Conservation (phyloP, 2,797 vertebrate species). For the Neosalanx taihuensis region DNA sequence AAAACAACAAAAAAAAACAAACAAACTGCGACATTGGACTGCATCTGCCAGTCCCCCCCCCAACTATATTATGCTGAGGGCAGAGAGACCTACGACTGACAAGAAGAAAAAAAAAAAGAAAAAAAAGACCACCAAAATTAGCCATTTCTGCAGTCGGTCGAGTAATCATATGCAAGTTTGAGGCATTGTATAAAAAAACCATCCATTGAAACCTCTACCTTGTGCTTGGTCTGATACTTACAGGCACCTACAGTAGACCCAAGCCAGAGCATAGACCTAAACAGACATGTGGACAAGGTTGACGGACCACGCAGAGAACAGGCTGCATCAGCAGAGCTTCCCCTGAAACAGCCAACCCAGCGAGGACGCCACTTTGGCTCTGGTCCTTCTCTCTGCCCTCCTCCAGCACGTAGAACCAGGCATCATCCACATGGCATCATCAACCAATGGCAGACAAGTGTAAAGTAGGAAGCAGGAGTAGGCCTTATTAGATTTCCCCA, state of each 20-base stretch:
- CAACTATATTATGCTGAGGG: neutral
- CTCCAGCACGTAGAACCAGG: too few relatives aligned
- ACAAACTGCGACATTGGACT: neutral
- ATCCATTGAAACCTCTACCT: slow-evolving; percentile 15
- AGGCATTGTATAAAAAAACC: slow-evolving; percentile 52
- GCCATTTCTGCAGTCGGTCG: slow-evolving; percentile 25
- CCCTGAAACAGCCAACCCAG: neutral
- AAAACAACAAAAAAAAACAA: neutral
- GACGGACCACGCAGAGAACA: neutral
- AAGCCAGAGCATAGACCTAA: neutral
- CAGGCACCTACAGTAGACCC: slow-evolving; percentile 15
- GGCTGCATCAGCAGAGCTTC: neutral
- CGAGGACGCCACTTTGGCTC: neutral
- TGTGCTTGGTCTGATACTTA: slow-evolving; percentile 47
- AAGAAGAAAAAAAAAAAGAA: neutral
- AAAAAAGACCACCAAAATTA: slow-evolving; percentile 2
- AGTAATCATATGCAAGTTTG: slow-evolving; percentile 26
- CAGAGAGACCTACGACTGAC: neutral
- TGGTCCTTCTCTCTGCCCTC: too few relatives aligned
- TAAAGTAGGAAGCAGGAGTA: too few relatives aligned
- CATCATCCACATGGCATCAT: too few relatives aligned
- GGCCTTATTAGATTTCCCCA: neutral
- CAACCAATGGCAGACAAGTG: too few relatives aligned
- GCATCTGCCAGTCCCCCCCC: slow-evolving; percentile 16
- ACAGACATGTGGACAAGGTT: neutral